phyloP scores from a whole-genome alignment of 2,888 invertebrate species.

The Synanthedon myopaeformis region DNA sequence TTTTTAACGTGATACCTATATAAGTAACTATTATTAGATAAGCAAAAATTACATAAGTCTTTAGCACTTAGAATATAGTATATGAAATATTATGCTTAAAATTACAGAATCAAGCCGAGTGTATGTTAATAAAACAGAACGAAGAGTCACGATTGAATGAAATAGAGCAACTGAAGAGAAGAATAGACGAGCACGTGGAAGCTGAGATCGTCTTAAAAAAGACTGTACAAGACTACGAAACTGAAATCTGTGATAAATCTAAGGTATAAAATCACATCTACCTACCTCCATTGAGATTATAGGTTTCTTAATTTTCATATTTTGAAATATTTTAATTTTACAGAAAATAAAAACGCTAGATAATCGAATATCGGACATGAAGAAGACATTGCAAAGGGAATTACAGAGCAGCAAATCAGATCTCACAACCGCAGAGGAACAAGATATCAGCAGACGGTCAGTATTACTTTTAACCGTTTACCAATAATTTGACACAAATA shows the following conservation, averaged over 20 bases:
- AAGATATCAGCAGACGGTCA: slow-evolving; percentile 74
- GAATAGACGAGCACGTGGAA: slow-evolving; percentile 56
- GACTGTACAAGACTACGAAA: slow-evolving; percentile 62
- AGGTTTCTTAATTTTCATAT: background rate
- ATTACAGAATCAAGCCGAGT: slow-evolving; percentile 55
- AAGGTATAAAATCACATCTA: slow-evolving; percentile 44
- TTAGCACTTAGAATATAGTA: no score
- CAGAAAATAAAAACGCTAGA: slow-evolving; percentile 90
- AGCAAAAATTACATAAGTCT: no score
- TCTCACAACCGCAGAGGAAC: slow-evolving; percentile 69
- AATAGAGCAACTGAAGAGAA: slow-evolving; percentile 43
- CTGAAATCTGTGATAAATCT: slow-evolving; percentile 73
- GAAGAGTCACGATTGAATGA: slow-evolving; percentile 39
- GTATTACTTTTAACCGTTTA: background rate
- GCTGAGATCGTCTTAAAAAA: slow-evolving; percentile 49
- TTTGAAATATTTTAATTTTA: slow-evolving; percentile 14
- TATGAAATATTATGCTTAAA: background rate
- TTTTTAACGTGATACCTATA: background rate
- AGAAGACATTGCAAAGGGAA: slow-evolving; percentile 91
- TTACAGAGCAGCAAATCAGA: slow-evolving; percentile 75
- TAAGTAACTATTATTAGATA: no score
- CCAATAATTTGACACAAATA: background rate
- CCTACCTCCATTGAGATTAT: background rate
- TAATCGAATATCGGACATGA: slow-evolving; percentile 88
- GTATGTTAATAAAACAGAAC: slow-evolving; percentile 58